Evolutionary conservation across 1,140 invertebrate genomes (phyloP), one percentile per base, ranked within the genome.

Genomic region (Neoseiulus cucumeris): DNA sequence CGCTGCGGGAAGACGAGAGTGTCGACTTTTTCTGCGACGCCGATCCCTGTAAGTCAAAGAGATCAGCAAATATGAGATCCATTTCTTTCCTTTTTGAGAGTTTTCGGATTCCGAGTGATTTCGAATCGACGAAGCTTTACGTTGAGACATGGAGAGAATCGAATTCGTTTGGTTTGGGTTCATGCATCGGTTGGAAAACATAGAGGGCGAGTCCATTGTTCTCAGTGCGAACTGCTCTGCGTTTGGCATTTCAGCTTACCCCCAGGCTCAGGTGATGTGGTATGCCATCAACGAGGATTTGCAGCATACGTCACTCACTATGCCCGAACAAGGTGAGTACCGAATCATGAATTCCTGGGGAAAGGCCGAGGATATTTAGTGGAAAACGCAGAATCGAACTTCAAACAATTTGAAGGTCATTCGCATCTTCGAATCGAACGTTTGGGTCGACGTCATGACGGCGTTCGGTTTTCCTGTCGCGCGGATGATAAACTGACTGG

Each of bases 301-400:
- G 5, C 51, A 59, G 22, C 25, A 25, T 14, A 18, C 51, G 14
- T 59, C 51, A 17, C 51, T 59, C 33, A 59, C 51, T n/a, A 59
- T 59, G 51, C 51, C 51, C 33, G 51, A 59, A 25, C 25, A 17
- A 59, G 51, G 51, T 59, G 33, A 59, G 51, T 47, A 5, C 45
- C 14, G 28, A 47, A 5, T 20, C 28, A 20, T 4, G 18, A 4
- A 5, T 22, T 14, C n/a, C n/a, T n/a, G n/a, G n/a, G n/a, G n/a
- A n/a, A n/a, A n/a, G n/a, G n/a, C n/a, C n/a, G n/a, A n/a, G n/a
- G n/a, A n/a, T n/a, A n/a, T n/a, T n/a, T n/a, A n/a, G n/a, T n/a
- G n/a, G n/a, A n/a, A n/a, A n/a, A n/a, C n/a, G n/a, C n/a, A n/a
- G n/a, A n/a, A n/a, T 44, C 42, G 42, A 12, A 12, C n/a, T 44